These are phyloP conservation scores for Mus minutoides DNA, from an alignment of 2,797 vertebrate species.

Conservation along the genomic window DNA sequence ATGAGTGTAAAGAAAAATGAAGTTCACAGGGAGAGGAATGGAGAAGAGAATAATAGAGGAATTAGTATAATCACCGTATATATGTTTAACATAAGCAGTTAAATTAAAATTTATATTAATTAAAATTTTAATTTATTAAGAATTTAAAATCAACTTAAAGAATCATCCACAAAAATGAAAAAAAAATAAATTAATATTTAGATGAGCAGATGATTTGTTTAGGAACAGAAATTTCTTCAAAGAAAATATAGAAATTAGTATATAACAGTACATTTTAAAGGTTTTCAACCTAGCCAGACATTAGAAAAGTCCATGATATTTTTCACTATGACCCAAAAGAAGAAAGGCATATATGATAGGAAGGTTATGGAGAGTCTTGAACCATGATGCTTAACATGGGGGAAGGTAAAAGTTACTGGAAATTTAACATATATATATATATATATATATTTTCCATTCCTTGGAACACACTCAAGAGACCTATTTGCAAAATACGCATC, in stretches of 20 bases:
- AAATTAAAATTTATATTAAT: not conserved
- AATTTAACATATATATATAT: too few species aligned
- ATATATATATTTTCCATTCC: too few species aligned
- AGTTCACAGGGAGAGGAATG: not conserved
- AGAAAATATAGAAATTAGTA: not conserved
- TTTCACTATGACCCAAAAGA: not conserved
- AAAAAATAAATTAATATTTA: not conserved
- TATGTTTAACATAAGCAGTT: not conserved
- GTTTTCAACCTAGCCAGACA: not conserved
- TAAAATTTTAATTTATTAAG: not conserved
- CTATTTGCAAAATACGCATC: not conserved
- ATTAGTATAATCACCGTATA: not conserved
- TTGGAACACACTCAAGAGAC: not conserved
- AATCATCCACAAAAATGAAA: not conserved
- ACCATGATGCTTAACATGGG: not conserved
- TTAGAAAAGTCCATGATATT: not conserved
- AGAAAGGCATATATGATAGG: not conserved
- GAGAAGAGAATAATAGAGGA: not conserved
- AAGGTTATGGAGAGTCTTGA: not conserved
- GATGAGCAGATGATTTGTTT: not conserved
- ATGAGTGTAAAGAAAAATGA: not conserved
- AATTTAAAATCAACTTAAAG: not conserved
- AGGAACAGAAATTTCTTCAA: slow-evolving; percentile 20
- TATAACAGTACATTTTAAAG: not conserved
- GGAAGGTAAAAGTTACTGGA: not conserved